Base-by-base conservation (phyloP, 2,888 invertebrate genomes). In the Oscheius onirici region DNA sequence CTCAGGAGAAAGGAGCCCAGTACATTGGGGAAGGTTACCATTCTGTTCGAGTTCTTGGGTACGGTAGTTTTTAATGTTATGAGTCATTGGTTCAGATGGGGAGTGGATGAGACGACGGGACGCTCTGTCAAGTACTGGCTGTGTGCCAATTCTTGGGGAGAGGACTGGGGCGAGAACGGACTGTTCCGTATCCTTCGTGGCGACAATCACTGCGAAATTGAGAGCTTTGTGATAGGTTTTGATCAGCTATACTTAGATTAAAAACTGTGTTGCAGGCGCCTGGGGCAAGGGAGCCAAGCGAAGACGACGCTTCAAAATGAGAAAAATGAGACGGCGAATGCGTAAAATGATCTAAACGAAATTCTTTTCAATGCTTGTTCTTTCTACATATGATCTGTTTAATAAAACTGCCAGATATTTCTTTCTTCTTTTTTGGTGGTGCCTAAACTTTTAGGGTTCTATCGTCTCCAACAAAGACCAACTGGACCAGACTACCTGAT, bases 81-180 rank as follows among this genome's bases (percentile, higher is more conserved):
- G 41, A 41, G 20, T 60, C 40, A 41, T 13, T 3, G 17, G 73
- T 80, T 60, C 76, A 87, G 88, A 22, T 95, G 95, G 95, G 95
- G 95, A 8, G 93, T 93, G 87, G 92, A 93, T 82, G 89, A 89
- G 54, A 76, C 83, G 6, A 82, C 86, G 24, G 91, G 92, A 20
- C 84, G 88, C 24, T 90, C 91, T 1, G 90, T 91, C 51, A 94
- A 93, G 88, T 95, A 92, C 87, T 95, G 95, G 95, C 91, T 93
- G 86, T 94, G 93, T 51, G 94, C 94, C 57, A 97, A 97, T 89
- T 95, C 95, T 41, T 97, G 97, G 97, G 96, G 97, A 10, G 86
- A 89, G 0, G 90, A 92, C 80, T 97, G 96, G 96, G 97, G 96
- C 11, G 95, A 96, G 88, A 90, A 92, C 75, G 97, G 97, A 0